Conservation (phyloP, 2,113 vertebrate genomes). For the Acrocephalus arundinaceus region DNA sequence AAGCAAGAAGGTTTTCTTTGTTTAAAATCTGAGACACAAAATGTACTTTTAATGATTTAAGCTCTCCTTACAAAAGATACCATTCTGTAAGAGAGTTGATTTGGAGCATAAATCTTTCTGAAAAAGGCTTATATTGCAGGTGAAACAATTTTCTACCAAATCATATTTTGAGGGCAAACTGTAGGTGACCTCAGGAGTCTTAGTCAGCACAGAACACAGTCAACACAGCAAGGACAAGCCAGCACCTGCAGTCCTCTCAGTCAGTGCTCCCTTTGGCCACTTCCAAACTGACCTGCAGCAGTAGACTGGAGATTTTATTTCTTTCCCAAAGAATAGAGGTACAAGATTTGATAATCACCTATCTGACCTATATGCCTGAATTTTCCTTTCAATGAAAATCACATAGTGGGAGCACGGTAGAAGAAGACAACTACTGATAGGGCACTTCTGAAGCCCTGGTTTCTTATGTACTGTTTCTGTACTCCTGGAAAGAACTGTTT, state of each 20-base stretch:
- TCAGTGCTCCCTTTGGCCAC: not conserved
- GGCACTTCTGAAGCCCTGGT: not conserved
- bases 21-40: not conserved
- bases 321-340: not conserved
- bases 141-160: constrained; percentile 29
- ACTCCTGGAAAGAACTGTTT: not conserved
- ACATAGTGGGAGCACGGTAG: not conserved
- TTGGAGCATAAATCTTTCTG: constrained; percentile 29
- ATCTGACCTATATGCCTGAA: not conserved
- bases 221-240: not conserved
- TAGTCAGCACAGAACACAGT: constrained; percentile 30
- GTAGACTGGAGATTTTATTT: not conserved
- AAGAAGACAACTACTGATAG: not conserved
- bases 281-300: not conserved
- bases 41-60: not conserved
- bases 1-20: not conserved
- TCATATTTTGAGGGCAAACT: constrained; percentile 31
- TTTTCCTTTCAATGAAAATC: not conserved
- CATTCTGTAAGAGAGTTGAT: not conserved
- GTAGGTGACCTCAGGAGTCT: constrained; percentile 22
- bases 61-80: not conserved
- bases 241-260: constrained; percentile 25
- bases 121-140: constrained; percentile 29
- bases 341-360: not conserved
- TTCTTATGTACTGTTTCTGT: not conserved